Percentiles rank a stretch among this genome's conserved stretches.
Evolutionary conservation across 2,888 invertebrate genomes (phyloP).

Genomic region (Heliconius aoede): DNA sequence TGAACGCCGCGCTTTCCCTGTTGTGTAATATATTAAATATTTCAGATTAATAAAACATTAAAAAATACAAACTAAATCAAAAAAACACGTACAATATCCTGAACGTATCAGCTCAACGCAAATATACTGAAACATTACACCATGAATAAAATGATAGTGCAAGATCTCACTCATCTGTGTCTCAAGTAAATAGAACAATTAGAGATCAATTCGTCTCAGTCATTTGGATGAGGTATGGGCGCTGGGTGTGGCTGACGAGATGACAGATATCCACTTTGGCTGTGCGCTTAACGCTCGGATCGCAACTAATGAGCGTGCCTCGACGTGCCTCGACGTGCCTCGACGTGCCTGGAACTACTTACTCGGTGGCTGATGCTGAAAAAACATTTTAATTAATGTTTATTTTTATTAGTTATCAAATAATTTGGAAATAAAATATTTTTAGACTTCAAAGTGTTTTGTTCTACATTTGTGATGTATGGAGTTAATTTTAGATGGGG

Average conservation of each 20-base stretch:
- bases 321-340: too few species aligned
- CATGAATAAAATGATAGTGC: conserved; percentile 31
- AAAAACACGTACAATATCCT: not conserved
- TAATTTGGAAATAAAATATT: not conserved
- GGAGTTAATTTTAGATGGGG: not conserved
- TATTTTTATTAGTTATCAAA: not conserved
- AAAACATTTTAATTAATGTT: conserved; percentile 11
- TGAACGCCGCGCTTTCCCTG: too few species aligned
- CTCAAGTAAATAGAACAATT: conserved; percentile 44
- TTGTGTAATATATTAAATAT: too few species aligned
- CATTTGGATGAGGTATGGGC: conserved; percentile 53
- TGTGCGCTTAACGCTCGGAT: conserved; percentile 56
- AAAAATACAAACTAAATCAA: not conserved
- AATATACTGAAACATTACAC: not conserved
- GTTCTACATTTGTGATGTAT: not conserved
- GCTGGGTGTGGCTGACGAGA: conserved; percentile 49
- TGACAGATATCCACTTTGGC: conserved; percentile 56
- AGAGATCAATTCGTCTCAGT: conserved; percentile 51
- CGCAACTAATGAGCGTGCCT: conserved; percentile 66
- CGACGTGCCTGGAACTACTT: conserved; percentile 36
- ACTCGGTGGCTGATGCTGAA: conserved; percentile 37
- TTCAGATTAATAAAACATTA: not conserved
- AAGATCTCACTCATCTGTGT: conserved; percentile 43
- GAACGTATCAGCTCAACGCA: not conserved
- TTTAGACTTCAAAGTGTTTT: not conserved